phyloP scores from a whole-genome alignment of 2,113 vertebrate genomes.

The Cyprinodon brontotheroides region DNA sequence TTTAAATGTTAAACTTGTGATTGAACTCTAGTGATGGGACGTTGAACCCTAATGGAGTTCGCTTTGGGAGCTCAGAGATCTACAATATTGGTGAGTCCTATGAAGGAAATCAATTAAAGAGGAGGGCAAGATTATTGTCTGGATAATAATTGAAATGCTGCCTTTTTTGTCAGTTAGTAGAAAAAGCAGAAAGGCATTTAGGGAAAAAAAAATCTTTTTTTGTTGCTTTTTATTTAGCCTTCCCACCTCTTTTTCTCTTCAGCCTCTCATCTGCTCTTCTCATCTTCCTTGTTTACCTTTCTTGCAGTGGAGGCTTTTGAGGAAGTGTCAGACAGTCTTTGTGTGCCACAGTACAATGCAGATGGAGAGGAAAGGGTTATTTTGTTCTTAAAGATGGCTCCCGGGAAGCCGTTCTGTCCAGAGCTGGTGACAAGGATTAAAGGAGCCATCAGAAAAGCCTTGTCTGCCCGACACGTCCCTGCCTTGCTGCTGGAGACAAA shows the following conservation, averaged over 20 bases:
- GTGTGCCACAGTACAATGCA: constrained; percentile 90
- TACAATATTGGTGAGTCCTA: constrained; percentile 93
- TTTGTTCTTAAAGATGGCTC: constrained; percentile 93
- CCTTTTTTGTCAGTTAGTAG: not conserved
- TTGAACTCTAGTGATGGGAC: constrained; percentile 88
- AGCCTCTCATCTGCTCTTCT: constrained; percentile 13
- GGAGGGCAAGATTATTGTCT: not conserved
- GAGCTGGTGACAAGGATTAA: constrained; percentile 83
- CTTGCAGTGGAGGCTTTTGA: constrained; percentile 93
- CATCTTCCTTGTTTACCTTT: constrained; percentile 9
- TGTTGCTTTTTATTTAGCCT: constrained; percentile 1
- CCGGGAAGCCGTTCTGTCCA: constrained; percentile 76
- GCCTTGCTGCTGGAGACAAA: constrained; percentile 90
- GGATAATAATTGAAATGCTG: not conserved
- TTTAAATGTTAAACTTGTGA: constrained; percentile 26
- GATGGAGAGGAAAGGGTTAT: constrained; percentile 92
- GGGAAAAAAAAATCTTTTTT: not conserved
- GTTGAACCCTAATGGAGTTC: constrained; percentile 94
- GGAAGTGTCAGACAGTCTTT: constrained; percentile 93
- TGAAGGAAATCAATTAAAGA: not conserved
- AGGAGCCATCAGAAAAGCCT: constrained; percentile 83
- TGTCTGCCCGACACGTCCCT: constrained; percentile 91
- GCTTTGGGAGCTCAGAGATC: constrained; percentile 97
- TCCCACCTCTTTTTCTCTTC: constrained; percentile 11
- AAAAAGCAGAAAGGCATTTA: not conserved